Conservation (phyloP, 2,113 vertebrate species). For the Hucho hucho region DNA sequence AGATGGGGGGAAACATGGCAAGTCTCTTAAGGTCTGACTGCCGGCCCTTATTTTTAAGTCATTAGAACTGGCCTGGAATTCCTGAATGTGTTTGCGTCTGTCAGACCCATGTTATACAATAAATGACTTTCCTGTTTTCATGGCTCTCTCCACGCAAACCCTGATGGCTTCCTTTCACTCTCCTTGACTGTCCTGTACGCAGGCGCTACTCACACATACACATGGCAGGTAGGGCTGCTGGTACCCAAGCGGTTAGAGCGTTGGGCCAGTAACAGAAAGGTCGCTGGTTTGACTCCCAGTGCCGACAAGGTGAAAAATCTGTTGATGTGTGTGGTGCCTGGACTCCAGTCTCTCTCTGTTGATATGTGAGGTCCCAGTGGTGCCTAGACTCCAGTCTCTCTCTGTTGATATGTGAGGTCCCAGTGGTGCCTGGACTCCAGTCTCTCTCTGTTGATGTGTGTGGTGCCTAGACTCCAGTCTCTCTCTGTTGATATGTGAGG, state of each 20-base stretch:
- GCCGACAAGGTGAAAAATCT: too few relatives aligned
- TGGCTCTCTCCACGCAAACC: conserved; percentile 52
- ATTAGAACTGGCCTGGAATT: conserved; percentile 72
- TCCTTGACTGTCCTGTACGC: not conserved
- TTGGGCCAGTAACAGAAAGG: not conserved
- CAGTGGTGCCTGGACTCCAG: too few relatives aligned
- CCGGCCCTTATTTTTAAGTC: conserved; percentile 74
- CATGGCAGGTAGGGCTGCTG: not conserved
- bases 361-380: too few relatives aligned
- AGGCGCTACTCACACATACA: not conserved
- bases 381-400: too few relatives aligned
- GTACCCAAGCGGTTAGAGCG: not conserved
- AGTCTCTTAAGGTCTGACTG: conserved; percentile 61
- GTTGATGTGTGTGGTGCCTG: too few relatives aligned
- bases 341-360: too few relatives aligned
- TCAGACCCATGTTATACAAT: conserved; percentile 64
- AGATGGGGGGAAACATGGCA: conserved; percentile 62
- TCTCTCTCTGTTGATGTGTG: too few relatives aligned
- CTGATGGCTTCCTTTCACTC: conserved; percentile 33
- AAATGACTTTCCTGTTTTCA: conserved; percentile 60
- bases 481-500: too few relatives aligned
- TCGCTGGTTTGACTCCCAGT: too few relatives aligned
- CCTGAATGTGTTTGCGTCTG: conserved; percentile 48
- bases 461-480: too few relatives aligned
- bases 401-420: too few relatives aligned